Evolutionary conservation across 2,797 vertebrate genomes (phyloP).

Genomic region (Lepus townsendii): DNA sequence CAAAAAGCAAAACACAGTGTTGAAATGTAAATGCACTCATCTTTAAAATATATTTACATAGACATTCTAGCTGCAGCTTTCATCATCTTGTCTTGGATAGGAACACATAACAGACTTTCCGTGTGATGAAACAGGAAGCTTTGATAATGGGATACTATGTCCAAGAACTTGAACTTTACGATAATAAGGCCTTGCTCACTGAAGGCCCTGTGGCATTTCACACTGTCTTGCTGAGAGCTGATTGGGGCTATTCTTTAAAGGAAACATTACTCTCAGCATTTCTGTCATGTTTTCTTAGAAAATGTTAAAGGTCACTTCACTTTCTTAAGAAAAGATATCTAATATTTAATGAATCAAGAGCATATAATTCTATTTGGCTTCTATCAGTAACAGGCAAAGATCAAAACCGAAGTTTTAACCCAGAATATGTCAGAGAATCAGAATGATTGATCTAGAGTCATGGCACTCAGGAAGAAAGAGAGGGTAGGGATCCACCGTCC

Average conservation of each 20-base stretch:
- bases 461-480: not conserved
- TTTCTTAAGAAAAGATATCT: slow-evolving; percentile 55
- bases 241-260: slow-evolving; percentile 67
- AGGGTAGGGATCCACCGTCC: rapidly evolving
- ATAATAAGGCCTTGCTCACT: slow-evolving; percentile 32
- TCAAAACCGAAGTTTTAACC: slow-evolving; percentile 72
- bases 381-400: slow-evolving; percentile 54
- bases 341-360: slow-evolving; percentile 68
- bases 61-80: slow-evolving; percentile 48
- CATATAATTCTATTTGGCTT: slow-evolving; percentile 34
- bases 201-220: slow-evolving; percentile 69
- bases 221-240: slow-evolving; percentile 22
- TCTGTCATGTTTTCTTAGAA: slow-evolving; percentile 75
- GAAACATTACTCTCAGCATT: slow-evolving; percentile 59
- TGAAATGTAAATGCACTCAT: not conserved
- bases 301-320: slow-evolving; percentile 76
- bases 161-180: slow-evolving; percentile 59
- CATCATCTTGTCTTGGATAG: slow-evolving; percentile 32
- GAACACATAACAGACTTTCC: not conserved
- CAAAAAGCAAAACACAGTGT: slow-evolving; percentile 24
- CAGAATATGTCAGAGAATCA: not conserved
- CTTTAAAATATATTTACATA: slow-evolving; percentile 48
- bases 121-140: slow-evolving; percentile 19
- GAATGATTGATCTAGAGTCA: not conserved
- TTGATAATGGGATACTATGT: not conserved